Evolutionary conservation across 1,140 invertebrate species (phyloP), one percentile per base, ranked within the genome.

Genomic region (Plectrocnemia conspersa): DNA sequence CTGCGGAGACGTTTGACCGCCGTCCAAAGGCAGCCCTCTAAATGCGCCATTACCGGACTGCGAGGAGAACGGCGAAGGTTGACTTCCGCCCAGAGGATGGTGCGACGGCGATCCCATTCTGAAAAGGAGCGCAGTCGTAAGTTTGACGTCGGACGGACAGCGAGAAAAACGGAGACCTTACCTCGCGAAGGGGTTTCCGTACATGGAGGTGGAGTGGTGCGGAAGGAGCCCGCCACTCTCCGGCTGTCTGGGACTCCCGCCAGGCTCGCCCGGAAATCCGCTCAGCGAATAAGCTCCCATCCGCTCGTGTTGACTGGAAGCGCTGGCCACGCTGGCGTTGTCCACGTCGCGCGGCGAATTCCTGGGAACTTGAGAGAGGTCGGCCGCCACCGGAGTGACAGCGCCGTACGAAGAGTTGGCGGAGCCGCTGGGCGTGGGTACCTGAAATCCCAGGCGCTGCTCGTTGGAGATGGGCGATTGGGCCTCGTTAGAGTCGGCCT

Each of bases 181-280:
- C 73, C 73, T 70, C 55, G 68, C 73, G 55, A 68, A 75, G 63
- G 72, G 70, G 62, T 66, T 73, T 59, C 70, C 68, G 61, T 74
- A 74, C 69, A 74, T 74, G 61, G 69, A 68, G 58, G 67, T 68
- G 5, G 59, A 32, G 25, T 62, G 60, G 35, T 62, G 60, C 68
- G 70, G 61, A 68, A 61, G 29, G 3, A 60, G 25, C 5, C 58
- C 54, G 11, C 33, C 42, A 22, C 49, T 45, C 22, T 61, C 59
- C 1, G 9, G 5, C 35, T 61, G 59, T 25, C 59, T 36, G 1
- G 73, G 71, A 61, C 73, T 75, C 40, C 72, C 69, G 15, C 52
- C 59, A 11, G 54, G 29, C 18, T 61, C 59, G 23, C 45, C 54
- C 10, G 59, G 6, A 15, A 58, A 61, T 9, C 40, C 44, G 25